Evolutionary conservation across 2,888 invertebrate species (phyloP), one percentile per base, ranked within the genome.

Genomic region (Charanyca ferruginea): DNA sequence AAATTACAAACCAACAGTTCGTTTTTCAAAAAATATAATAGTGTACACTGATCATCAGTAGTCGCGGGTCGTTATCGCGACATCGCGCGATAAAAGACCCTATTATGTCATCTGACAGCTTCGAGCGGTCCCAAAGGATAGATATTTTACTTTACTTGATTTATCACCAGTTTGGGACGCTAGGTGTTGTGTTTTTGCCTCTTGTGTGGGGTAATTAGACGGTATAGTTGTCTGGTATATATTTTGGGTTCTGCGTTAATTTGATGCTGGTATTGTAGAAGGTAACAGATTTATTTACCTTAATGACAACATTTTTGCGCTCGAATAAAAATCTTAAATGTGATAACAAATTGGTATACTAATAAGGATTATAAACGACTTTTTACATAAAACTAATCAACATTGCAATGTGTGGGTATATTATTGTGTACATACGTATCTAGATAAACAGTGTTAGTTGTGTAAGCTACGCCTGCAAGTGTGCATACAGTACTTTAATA

Each of bases 81-180:
- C 72, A 73, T 66, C 54, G 66, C 64, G 79, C 83, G 81, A 87
- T 87, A 88, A 88, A 89, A 85, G 89, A 89, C 91, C 93, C 92
- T 89, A 92, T 93, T 93, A 93, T 90, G 88, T 88, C 89, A 85
- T 85, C 83, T 86, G 92, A 91, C 91, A 91, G 88, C 79, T 77
- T 85, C 75, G 85, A 89, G 85, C 84, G 86, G 81, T 86, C 92
- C 91, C 86, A 28, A 55, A 86, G 91, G 93, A 85, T 85, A 85
- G 81, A 86, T 93, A 93, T 93, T 92, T 93, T 91, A 92, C 90
- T 86, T 88, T 80, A 72, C 84, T 79, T 94, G 94, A 94, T 94
- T 92, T 94, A 94, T 93, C 60, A 87, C 79, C 83, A 78, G 80
- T 81, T 84, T 83, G 90, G 89, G 88, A 89, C 74, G 35, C 75